Base-by-base conservation (phyloP, 2,888 invertebrate genomes). In the Catocala sponsa region DNA sequence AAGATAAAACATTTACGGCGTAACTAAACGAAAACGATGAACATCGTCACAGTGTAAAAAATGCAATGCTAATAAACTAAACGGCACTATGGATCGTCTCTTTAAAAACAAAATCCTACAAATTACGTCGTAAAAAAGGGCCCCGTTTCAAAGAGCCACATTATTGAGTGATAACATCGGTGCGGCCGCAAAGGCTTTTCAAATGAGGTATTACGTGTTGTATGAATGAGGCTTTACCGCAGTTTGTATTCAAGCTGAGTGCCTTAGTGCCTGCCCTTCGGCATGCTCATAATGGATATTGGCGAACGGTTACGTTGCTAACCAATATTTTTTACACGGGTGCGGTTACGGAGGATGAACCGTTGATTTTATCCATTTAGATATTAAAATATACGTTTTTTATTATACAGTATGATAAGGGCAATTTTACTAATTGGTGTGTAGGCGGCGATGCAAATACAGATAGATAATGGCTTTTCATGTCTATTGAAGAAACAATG, bases 241-340 rank as follows among this genome's bases (percentile, higher is more conserved):
- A 84, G 87, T 91, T 92, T 89, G 85, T 90, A 91, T 92, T 90
- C 90, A 88, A 80, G 70, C 65, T 72, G 77, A 76, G 80, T 64
- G 65, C 67, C 73, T 74, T 75, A 74, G 77, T 60, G 63, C 81
- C 82, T 77, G 76, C 82, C 81, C 84, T 84, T 82, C 83, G 81
- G 75, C 84, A 89, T 90, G 86, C 84, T 79, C 81, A 82, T 83
- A 81, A 84, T 84, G 80, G 83, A 82, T 84, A 83, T 84, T 84
- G 81, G 74, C 79, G 69, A 69, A 60, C 60, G 70, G 63, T 54
- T 50, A 53, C 62, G 63, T 54, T 50, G 55, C 62, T 70, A 72
- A 71, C 73, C 77, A 70, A 76, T 79, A 76, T 78, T 75, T 77
- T 76, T 75, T 69, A 69, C 71, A 69, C 72, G 64, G 50, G 70